Conservation (phyloP, 2,797 vertebrate genomes). For the Spizella passerina region DNA sequence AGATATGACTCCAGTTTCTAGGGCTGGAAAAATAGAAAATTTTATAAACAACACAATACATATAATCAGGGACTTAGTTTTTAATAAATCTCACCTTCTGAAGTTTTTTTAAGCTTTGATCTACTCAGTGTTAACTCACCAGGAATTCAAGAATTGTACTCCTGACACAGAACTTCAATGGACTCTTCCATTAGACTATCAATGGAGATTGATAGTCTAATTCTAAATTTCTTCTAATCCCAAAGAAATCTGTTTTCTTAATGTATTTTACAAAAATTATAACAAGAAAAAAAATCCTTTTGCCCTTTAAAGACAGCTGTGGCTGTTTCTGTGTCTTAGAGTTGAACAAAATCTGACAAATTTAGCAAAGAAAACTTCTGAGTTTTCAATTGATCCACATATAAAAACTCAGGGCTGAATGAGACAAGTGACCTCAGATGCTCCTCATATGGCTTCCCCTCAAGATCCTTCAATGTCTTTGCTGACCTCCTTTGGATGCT, state of each 20-base stretch:
- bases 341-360: background rate
- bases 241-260: background rate
- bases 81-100: conserved; percentile 46
- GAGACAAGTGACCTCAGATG: background rate
- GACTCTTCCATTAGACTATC: background rate
- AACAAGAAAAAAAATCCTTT: background rate
- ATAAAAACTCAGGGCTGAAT: background rate
- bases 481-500: background rate
- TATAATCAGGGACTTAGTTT: conserved; percentile 40
- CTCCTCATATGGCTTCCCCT: background rate
- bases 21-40: conserved; percentile 6
- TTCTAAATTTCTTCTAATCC: conserved; percentile 2
- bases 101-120: conserved; percentile 30
- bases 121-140: conserved; percentile 16
- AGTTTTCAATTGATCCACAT: background rate
- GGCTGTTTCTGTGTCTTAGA: background rate
- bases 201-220: background rate
- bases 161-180: conserved; percentile 16
- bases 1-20: background rate
- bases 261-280: background rate
- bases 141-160: conserved; percentile 11
- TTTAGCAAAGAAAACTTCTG: background rate
- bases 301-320: background rate
- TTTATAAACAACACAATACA: background rate
- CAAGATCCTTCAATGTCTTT: background rate